Evolutionary conservation across 2,888 invertebrate genomes (phyloP).

Genomic region (Rugalucina vietnamica): DNA sequence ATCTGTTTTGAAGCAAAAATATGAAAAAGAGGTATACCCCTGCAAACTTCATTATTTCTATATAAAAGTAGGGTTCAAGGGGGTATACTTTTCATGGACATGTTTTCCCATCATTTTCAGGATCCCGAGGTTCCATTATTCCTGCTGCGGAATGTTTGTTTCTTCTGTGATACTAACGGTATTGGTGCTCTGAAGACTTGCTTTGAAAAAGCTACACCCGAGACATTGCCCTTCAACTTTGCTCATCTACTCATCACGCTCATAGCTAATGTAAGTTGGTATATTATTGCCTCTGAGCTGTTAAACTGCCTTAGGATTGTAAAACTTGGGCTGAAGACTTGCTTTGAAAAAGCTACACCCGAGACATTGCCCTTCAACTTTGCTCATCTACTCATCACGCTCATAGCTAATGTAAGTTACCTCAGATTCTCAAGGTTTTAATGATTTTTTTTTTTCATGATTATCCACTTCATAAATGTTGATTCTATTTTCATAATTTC

Average conservation of each 20-base stretch:
- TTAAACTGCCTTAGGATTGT: too few species aligned
- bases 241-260: conserved; percentile 96
- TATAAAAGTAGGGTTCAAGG: too few species aligned
- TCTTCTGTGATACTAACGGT: conserved; percentile 96
- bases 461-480: neutral
- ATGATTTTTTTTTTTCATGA: neutral
- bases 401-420: conserved; percentile 92
- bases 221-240: conserved; percentile 92
- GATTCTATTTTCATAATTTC: too few species aligned
- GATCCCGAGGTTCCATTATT: conserved; percentile 96
- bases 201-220: conserved; percentile 91
- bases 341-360: conserved; percentile 91
- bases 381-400: conserved; percentile 95
- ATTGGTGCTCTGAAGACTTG: conserved; percentile 94
- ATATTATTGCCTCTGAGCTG: too few species aligned
- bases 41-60: too few species aligned
- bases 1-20: too few species aligned
- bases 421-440: too few species aligned
- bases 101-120: conserved; percentile 84
- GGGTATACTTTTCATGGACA: too few species aligned
- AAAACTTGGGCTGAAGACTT: conserved; percentile 94
- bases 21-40: too few species aligned
- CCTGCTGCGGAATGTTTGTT: conserved; percentile 94
- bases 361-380: conserved; percentile 92
- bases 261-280: conserved; percentile 91